phyloP scores from a whole-genome alignment of 2,113 vertebrate species.

The Gymnocephalus cernua region DNA sequence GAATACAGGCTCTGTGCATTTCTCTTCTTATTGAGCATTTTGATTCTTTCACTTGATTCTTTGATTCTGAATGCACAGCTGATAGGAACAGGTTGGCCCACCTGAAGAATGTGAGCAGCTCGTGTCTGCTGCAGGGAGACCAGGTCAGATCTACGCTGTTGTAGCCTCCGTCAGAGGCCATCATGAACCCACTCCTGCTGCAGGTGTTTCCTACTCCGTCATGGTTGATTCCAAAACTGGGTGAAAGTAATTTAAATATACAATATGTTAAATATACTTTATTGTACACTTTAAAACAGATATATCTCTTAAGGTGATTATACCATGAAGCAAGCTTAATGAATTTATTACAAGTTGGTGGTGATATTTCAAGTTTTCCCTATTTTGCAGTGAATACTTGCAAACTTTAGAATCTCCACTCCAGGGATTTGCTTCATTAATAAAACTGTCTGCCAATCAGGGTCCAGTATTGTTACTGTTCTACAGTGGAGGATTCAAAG shows the following conservation, averaged over 20 bases:
- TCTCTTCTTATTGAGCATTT: no score
- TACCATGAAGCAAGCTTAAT: neutral
- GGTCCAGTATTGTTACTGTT: neutral
- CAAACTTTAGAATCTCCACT: neutral
- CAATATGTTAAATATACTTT: neutral
- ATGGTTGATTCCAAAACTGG: conserved; percentile 93
- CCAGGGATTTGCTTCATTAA: neutral
- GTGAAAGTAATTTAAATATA: neutral
- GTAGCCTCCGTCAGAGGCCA: conserved; percentile 89
- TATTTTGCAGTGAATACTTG: neutral
- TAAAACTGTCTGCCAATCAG: neutral
- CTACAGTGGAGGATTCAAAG: neutral
- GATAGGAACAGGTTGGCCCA: conserved; percentile 65
- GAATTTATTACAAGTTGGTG: neutral
- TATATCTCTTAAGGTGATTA: no score
- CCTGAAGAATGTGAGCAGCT: conserved; percentile 90
- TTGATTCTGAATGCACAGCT: conserved; percentile 51
- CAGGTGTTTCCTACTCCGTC: conserved; percentile 89
- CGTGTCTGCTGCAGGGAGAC: conserved; percentile 91
- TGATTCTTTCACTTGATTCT: no score
- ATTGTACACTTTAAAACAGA: no score
- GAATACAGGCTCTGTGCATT: no score
- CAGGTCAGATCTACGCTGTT: conserved; percentile 88
- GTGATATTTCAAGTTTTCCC: neutral
- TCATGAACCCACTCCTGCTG: conserved; percentile 87